Evolutionary conservation across 2,888 invertebrate genomes (phyloP).

Genomic region (Arctia plantaginis): DNA sequence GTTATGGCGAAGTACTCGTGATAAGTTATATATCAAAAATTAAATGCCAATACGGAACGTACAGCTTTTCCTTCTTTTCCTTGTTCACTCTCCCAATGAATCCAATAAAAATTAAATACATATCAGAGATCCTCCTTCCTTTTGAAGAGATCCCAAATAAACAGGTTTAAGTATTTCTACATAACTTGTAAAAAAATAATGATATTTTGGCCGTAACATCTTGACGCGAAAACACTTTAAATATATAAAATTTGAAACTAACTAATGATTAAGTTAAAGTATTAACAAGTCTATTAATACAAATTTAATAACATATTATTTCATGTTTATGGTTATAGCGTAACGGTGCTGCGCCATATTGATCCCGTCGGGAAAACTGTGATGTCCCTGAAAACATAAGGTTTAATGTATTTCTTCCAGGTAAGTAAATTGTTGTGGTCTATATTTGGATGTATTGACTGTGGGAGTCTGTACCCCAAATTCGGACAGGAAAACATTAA

Average conservation of each 20-base stretch:
- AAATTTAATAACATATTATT: slow-evolving; percentile 35
- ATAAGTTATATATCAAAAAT: not conserved
- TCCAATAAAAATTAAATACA: no score
- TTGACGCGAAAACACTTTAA: slow-evolving; percentile 21
- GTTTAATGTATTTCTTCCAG: no score
- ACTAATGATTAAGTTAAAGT: slow-evolving; percentile 42
- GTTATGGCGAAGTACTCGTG: not conserved
- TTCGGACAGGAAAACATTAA: no score
- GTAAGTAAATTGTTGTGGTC: no score
- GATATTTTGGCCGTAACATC: slow-evolving; percentile 5
- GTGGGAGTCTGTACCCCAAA: no score
- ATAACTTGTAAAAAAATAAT: not conserved
- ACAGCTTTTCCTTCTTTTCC: no score
- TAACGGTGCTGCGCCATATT: slow-evolving; percentile 33
- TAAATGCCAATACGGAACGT: not conserved
- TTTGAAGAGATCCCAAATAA: no score
- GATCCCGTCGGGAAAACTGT: slow-evolving; percentile 19
- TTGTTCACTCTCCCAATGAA: no score
- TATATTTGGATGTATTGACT: no score
- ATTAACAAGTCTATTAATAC: slow-evolving; percentile 30
- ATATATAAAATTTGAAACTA: slow-evolving; percentile 43
- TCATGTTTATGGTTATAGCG: slow-evolving; percentile 11
- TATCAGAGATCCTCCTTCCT: no score
- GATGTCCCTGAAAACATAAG: slow-evolving; percentile 38
- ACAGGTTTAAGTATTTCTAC: not conserved